Conservation (phyloP, 1,140 invertebrate genomes). For the Conopomorpha cramerella region DNA sequence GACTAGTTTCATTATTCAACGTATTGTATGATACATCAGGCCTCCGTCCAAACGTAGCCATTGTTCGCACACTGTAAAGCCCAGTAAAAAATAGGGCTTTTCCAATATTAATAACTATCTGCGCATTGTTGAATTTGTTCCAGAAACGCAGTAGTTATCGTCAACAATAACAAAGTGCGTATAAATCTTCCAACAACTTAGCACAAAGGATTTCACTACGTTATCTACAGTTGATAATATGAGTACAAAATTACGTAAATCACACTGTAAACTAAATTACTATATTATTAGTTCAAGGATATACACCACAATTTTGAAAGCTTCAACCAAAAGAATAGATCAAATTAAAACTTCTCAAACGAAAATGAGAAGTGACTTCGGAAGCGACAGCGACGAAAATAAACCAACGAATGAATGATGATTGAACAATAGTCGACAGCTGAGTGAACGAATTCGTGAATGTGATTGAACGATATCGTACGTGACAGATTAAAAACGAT, state of each 20-base stretch:
- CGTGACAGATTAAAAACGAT: no score
- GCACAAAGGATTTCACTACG: slow-evolving; percentile 21
- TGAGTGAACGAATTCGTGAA: neutral
- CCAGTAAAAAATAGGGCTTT: neutral
- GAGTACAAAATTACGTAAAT: slow-evolving; percentile 1
- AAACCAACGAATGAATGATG: slow-evolving; percentile 34
- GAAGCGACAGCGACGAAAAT: slow-evolving; percentile 56
- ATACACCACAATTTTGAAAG: slow-evolving; percentile 34
- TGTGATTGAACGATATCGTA: neutral
- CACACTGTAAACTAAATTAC: slow-evolving; percentile 8
- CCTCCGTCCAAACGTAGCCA: slow-evolving; percentile 38
- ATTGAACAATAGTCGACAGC: slow-evolving; percentile 8
- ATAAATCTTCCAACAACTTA: slow-evolving; percentile 4
- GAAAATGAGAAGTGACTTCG: no score
- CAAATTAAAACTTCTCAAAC: slow-evolving; percentile 31
- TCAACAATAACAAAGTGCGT: slow-evolving; percentile 17
- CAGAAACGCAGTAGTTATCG: slow-evolving; percentile 28
- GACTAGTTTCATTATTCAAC: slow-evolving; percentile 36
- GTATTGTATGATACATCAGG: slow-evolving; percentile 43
- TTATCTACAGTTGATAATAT: slow-evolving; percentile 1
- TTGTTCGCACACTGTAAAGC: slow-evolving; percentile 9
- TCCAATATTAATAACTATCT: slow-evolving; percentile 25
- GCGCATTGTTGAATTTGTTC: slow-evolving; percentile 43
- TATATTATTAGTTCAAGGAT: slow-evolving; percentile 27
- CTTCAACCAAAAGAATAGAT: slow-evolving; percentile 15